Percentiles rank a stretch among this genome's conserved stretches.
Evolutionary conservation across 1,140 invertebrate species (phyloP).

Genomic region (Hyles vespertilio): DNA sequence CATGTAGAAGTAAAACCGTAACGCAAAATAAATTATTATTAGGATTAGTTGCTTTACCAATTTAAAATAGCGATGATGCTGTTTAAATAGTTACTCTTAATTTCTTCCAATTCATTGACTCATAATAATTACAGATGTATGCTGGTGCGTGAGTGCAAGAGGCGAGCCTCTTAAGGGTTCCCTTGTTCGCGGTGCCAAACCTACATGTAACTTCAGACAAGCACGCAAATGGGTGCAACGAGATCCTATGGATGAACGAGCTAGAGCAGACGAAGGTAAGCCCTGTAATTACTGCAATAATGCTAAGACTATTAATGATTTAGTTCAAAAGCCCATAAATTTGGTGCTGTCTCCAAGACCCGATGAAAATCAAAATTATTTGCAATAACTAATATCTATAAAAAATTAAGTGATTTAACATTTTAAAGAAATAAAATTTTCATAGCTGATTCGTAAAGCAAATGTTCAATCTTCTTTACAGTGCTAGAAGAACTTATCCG

Average conservation of each 20-base stretch:
- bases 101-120: no score
- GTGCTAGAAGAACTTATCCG: conserved; percentile 81
- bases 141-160: conserved; percentile 89
- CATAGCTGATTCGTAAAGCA: no score
- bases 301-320: neutral
- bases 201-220: conserved; percentile 85
- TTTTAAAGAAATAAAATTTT: no score
- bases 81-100: no score
- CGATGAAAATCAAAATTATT: no score
- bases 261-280: conserved; percentile 61
- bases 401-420: no score
- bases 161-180: conserved; percentile 88
- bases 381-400: no score
- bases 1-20: no score
- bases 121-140: conserved; percentile 73
- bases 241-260: conserved; percentile 53
- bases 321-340: neutral
- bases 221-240: conserved; percentile 75
- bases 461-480: conserved; percentile 29
- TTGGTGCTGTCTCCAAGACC: no score
- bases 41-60: no score
- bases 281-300: neutral
- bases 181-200: conserved; percentile 82
- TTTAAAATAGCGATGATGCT: no score
- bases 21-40: no score